phyloP scores from a whole-genome alignment of 2,113 vertebrate genomes.

The Symphodus melops region DNA sequence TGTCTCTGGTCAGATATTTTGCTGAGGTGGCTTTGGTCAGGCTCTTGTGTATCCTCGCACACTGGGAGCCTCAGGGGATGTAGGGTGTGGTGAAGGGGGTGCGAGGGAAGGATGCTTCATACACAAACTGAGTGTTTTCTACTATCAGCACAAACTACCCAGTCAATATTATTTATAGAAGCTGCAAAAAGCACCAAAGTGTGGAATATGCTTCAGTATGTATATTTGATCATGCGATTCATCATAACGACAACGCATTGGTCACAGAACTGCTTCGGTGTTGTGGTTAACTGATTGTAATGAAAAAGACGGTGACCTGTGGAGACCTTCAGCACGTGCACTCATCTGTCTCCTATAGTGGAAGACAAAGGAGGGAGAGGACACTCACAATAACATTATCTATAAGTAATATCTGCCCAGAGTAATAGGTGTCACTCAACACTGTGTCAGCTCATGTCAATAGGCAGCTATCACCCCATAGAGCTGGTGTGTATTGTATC shows the following conservation, averaged over 20 bases:
- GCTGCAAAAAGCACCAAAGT: slow-evolving; percentile 54
- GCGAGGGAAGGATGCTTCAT: slow-evolving; percentile 53
- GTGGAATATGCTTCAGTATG: slow-evolving; percentile 59
- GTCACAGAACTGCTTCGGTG: not conserved
- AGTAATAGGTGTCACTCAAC: slow-evolving; percentile 44
- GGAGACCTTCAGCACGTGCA: slow-evolving; percentile 7
- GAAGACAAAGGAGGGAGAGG: slow-evolving; percentile 8
- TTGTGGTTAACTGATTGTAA: slow-evolving; percentile 24
- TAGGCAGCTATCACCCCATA: slow-evolving; percentile 41
- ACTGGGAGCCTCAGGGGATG: slow-evolving; percentile 47
- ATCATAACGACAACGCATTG: slow-evolving; percentile 19
- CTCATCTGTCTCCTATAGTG: slow-evolving; percentile 30
- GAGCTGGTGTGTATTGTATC: slow-evolving; percentile 48
- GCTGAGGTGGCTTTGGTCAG: slow-evolving; percentile 60
- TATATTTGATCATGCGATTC: slow-evolving; percentile 53
- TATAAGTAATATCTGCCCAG: slow-evolving; percentile 33
- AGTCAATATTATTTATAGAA: slow-evolving; percentile 69
- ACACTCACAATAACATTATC: slow-evolving; percentile 47
- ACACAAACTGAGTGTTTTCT: slow-evolving; percentile 38
- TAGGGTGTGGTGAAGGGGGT: slow-evolving; percentile 43
- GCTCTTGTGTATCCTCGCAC: slow-evolving; percentile 47
- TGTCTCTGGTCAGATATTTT: slow-evolving; percentile 58
- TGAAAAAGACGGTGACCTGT: slow-evolving; percentile 37
- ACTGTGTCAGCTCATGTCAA: slow-evolving; percentile 50
- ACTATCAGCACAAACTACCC: slow-evolving; percentile 75